phyloP scores from a whole-genome alignment of 2,797 vertebrate genomes.

The Rhinella marina region DNA sequence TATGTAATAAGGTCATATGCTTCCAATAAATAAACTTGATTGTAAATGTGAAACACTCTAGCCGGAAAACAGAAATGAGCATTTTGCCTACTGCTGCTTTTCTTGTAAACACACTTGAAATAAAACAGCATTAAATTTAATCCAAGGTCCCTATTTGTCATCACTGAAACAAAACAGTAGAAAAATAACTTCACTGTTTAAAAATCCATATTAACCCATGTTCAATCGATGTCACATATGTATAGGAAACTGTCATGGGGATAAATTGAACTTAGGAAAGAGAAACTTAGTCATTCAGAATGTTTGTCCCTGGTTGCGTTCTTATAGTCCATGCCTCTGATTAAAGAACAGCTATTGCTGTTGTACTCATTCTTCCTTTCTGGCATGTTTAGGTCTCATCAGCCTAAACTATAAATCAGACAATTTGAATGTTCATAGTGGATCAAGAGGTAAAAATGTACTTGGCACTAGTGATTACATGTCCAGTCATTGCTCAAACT shows the following conservation, averaged over 20 bases:
- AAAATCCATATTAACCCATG: neutral
- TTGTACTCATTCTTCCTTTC: neutral
- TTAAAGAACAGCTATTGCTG: neutral
- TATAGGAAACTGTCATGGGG: constrained; percentile 15
- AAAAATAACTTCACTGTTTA: neutral
- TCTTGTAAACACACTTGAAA: constrained; percentile 8
- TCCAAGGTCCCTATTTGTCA: neutral
- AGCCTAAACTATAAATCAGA: neutral
- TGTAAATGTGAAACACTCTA: neutral
- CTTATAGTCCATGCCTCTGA: constrained; percentile 10
- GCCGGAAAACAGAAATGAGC: too few relatives aligned
- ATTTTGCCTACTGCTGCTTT: neutral
- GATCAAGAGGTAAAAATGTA: neutral
- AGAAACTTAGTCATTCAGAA: neutral
- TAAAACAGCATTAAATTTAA: neutral
- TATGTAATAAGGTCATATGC: neutral
- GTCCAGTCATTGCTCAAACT: too few relatives aligned
- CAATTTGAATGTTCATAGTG: neutral
- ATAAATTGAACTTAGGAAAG: neutral
- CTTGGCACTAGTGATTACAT: neutral
- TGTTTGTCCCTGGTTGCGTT: constrained; percentile 9
- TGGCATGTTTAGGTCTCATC: constrained; percentile 16
- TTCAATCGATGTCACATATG: constrained; percentile 18
- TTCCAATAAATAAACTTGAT: neutral
- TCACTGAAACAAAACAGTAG: constrained; percentile 12